A percentile compares a stretch with the other conserved stretches of the same genome.
Conservation (phyloP, 1,140 invertebrate genomes). For the Tribolium madens region DNA sequence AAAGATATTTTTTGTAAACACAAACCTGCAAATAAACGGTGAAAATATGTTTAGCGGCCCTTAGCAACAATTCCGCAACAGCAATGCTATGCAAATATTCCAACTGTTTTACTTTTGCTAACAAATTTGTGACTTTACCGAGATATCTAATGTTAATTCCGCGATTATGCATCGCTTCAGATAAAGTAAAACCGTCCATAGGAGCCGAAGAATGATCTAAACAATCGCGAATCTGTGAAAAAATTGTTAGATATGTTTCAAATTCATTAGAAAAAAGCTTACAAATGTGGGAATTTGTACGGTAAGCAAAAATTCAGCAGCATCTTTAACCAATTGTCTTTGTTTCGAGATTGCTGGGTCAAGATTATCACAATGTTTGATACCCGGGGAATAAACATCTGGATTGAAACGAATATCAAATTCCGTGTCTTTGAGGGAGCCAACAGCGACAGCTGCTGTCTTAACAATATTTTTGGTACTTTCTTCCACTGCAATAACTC, state of each 20-base stretch:
- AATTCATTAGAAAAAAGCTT: constrained; percentile 65
- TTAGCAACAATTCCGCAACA: constrained; percentile 86
- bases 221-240: constrained; percentile 86
- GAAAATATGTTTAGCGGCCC: constrained; percentile 94
- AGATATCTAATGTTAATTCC: constrained; percentile 98
- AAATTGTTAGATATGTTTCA: constrained; percentile 11
- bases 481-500: constrained; percentile 78
- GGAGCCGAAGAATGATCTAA: constrained; percentile 92
- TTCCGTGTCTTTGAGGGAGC: constrained; percentile 92
- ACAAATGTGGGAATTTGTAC: constrained; percentile 95
- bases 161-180: constrained; percentile 91
- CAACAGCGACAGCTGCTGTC: constrained; percentile 88
- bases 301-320: constrained; percentile 93
- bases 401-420: constrained; percentile 99
- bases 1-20: not conserved
- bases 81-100: constrained; percentile 91
- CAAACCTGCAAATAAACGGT: constrained; percentile 89
- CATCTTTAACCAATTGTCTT: constrained; percentile 91
- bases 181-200: constrained; percentile 95
- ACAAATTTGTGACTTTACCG: constrained; percentile 85
- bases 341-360: constrained; percentile 82
- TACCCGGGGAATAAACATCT: constrained; percentile 95
- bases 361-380: constrained; percentile 82
- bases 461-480: constrained; percentile 90
- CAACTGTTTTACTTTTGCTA: constrained; percentile 83